These are phyloP conservation scores for Nymphalis c-album DNA, from an alignment of 2,888 invertebrate species.

Conservation along the genomic window DNA sequence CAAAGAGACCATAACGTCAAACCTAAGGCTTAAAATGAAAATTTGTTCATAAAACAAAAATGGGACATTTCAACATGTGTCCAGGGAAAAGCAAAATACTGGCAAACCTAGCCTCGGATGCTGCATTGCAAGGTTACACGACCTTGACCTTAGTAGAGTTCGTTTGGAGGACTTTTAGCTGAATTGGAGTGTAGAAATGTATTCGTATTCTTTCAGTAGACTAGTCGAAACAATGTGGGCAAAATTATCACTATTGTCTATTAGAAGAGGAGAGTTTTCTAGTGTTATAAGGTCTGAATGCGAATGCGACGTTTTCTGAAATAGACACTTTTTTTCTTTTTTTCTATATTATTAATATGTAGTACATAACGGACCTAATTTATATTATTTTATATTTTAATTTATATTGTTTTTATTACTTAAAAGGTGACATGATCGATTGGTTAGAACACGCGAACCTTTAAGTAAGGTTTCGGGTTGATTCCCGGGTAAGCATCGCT, in stretches of 20 bases:
- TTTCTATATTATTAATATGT: too few relatives aligned
- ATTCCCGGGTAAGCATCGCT: too few relatives aligned
- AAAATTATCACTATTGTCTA: constrained; percentile 3
- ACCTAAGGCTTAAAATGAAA: too few relatives aligned
- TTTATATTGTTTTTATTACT: too few relatives aligned
- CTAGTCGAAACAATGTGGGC: neutral
- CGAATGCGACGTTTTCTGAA: too few relatives aligned
- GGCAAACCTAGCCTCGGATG: constrained; percentile 38
- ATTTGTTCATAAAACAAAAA: neutral
- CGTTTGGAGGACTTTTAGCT: constrained; percentile 19
- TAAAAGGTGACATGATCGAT: too few relatives aligned
- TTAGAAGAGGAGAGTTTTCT: neutral
- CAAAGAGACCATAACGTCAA: neutral
- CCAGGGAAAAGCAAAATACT: neutral
- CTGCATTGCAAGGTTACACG: constrained; percentile 55
- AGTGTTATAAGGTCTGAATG: neutral
- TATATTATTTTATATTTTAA: too few relatives aligned
- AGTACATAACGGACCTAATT: too few relatives aligned
- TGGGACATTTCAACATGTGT: neutral
- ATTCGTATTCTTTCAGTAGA: neutral
- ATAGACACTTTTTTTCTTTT: too few relatives aligned
- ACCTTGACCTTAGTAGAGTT: constrained; percentile 51
- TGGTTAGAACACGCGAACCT: too few relatives aligned
- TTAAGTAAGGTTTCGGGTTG: too few relatives aligned
- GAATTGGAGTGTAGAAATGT: constrained; percentile 6